Evolutionary conservation across 2,797 vertebrate species (phyloP).

Genomic region (Salarias fasciatus): DNA sequence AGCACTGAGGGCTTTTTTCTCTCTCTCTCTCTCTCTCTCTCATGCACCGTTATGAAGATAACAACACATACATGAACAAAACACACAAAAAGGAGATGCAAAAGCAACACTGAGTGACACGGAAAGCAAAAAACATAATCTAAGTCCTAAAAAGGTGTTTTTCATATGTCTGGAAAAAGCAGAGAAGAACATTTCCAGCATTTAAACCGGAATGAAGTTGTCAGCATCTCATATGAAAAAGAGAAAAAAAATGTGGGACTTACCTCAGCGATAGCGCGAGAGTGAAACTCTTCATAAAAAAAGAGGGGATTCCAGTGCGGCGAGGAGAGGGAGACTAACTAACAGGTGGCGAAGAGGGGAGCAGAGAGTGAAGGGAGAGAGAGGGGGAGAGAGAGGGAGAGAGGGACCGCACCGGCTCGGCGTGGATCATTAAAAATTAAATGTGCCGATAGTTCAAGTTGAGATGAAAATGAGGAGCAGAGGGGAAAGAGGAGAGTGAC

Average conservation of each 20-base stretch:
- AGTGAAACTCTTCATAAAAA: conserved; percentile 78
- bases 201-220: conserved; percentile 11
- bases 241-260: conserved; percentile 32
- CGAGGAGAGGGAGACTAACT: conserved; percentile 58
- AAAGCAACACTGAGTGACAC: neutral
- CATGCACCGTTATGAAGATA: neutral
- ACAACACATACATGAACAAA: neutral
- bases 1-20: neutral
- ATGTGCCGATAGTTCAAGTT: conserved; percentile 66
- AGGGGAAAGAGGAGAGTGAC: conserved; percentile 38
- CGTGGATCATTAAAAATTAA: conserved; percentile 69
- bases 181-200: neutral
- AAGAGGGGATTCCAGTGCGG: conserved; percentile 64
- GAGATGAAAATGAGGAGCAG: conserved; percentile 56
- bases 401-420: conserved; percentile 11
- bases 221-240: conserved; percentile 20
- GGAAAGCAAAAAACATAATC: neutral
- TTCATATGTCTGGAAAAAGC: neutral
- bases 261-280: conserved; percentile 69
- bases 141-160: neutral
- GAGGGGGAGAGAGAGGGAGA: conserved; percentile 23
- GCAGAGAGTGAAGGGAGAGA: conserved; percentile 41
- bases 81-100: conserved; percentile 3
- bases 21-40: no score
- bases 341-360: conserved; percentile 75